Percentiles rank a stretch among this genome's conserved stretches.
These are phyloP conservation scores for Phaetusa simplex DNA, from an alignment of 2,113 vertebrate genomes.

Conservation along the genomic window DNA sequence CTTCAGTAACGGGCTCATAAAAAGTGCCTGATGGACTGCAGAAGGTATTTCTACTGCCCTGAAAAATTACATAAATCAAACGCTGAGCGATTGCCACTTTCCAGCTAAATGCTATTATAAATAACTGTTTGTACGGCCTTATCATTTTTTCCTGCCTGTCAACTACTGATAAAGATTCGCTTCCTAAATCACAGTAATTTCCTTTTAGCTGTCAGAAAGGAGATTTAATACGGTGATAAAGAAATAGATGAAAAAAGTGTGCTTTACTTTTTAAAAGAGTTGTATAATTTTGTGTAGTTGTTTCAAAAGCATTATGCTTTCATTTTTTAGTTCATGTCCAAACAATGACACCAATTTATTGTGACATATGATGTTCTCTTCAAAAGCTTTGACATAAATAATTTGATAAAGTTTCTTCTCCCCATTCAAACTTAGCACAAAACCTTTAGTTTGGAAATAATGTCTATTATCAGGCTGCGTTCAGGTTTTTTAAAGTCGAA, in stretches of 20 bases:
- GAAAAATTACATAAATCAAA: slow-evolving; percentile 68
- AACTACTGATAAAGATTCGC: slow-evolving; percentile 74
- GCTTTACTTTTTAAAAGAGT: slow-evolving; percentile 46
- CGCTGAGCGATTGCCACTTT: slow-evolving; percentile 48
- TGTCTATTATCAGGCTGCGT: background rate
- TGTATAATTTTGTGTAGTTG: slow-evolving; percentile 29
- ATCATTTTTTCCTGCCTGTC: slow-evolving; percentile 64
- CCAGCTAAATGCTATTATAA: slow-evolving; percentile 74
- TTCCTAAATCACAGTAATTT: slow-evolving; percentile 75
- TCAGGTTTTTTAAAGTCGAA: background rate
- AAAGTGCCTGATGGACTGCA: slow-evolving; percentile 32
- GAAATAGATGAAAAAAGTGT: slow-evolving; percentile 37
- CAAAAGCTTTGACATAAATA: background rate
- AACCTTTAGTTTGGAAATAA: background rate
- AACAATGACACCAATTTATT: slow-evolving; percentile 1
- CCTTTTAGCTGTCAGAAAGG: slow-evolving; percentile 61
- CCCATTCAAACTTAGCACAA: background rate
- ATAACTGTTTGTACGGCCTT: slow-evolving; percentile 70
- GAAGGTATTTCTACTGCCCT: slow-evolving; percentile 37
- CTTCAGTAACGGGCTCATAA: slow-evolving; percentile 44
- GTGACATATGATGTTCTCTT: background rate
- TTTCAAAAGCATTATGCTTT: slow-evolving; percentile 16
- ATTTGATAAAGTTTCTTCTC: background rate
- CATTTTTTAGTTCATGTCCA: background rate
- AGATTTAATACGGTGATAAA: slow-evolving; percentile 74